Evolutionary conservation across 2,113 vertebrate species (phyloP).

Genomic region (Motacilla alba): DNA sequence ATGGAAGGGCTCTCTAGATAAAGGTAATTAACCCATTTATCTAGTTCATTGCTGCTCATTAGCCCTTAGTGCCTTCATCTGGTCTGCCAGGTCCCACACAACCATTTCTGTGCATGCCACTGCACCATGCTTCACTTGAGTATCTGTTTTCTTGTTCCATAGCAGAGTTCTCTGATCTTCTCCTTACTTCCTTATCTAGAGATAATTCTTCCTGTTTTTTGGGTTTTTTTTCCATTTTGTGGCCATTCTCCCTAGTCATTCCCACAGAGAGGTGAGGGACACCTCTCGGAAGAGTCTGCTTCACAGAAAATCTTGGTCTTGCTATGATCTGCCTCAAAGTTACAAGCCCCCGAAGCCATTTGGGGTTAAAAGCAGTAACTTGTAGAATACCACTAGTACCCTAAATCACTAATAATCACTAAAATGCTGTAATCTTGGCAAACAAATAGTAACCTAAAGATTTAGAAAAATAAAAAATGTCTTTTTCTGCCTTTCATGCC

Average conservation of each 20-base stretch:
- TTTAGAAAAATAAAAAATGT: not conserved
- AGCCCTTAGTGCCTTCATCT: not conserved
- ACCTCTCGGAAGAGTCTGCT: not conserved
- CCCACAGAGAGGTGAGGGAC: not conserved
- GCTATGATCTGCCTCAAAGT: not conserved
- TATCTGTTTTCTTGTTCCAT: not conserved
- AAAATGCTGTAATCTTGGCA: not conserved
- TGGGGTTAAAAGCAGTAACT: not conserved
- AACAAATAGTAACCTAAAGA: not conserved
- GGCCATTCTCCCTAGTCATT: not conserved
- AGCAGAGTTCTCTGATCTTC: not conserved
- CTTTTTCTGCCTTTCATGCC: not conserved
- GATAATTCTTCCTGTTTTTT: not conserved
- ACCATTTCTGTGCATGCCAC: not conserved
- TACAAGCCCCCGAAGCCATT: not conserved
- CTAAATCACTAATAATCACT: not conserved
- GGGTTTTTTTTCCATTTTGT: not conserved
- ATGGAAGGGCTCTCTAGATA: not conserved
- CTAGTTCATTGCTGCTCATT: not conserved
- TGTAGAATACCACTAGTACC: not conserved
- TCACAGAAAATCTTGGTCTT: not conserved
- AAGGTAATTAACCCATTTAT: not conserved
- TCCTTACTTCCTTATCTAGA: not conserved
- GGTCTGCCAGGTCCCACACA: not conserved
- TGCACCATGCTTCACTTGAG: not conserved